Base-by-base conservation (phyloP, 2,888 invertebrate genomes). In the Hyposoter dolosus region DNA sequence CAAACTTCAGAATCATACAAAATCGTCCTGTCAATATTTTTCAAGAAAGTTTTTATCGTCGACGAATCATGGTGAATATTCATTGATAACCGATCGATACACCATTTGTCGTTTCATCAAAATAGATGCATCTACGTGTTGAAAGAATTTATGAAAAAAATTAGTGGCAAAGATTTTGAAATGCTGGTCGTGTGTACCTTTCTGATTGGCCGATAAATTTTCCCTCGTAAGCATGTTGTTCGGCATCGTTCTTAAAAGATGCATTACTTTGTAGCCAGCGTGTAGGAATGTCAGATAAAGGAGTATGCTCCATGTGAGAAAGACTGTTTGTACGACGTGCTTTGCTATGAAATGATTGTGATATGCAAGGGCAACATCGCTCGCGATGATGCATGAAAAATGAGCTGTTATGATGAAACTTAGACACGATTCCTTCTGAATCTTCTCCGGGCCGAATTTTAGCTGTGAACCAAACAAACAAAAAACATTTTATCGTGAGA, bases 271-370 rank as follows among this genome's bases (percentile, higher is more conserved):
- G 90, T 95, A 94, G 45, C 95, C 95, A 68, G 95, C 95, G 87
- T 95, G 95, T 45, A 96, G 94, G 89, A 95, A 95, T n/a, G 94
- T 94, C 71, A 94, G 91, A 89, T 95, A 95, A 78, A 96, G 93
- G 85, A 95, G 92, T 75, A 95, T 90, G 66, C 95, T 95, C 95
- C 95, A 95, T 63, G 94, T 87, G 69, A 95, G 94, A 90, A 95
- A 96, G 56, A 95, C 91, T n/a, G 94, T 94, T 89, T 95, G 95
- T 72, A 95, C 94, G 72, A 95, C 91, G 89, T 95, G 94, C 89
- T 95, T 95, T 56, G 94, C 90, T 81, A 95, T 91, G 92, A 95
- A 93, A 84, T 94, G 93, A 82, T 94, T 92, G 86, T 94, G 94
- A 83, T 94, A 94, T 28, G 93, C 94, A 17, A 95, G 94, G 53